Evolutionary conservation across 1,140 invertebrate species (phyloP), one percentile per base, ranked within the genome.

Genomic region (Stegodyphus dumicola): DNA sequence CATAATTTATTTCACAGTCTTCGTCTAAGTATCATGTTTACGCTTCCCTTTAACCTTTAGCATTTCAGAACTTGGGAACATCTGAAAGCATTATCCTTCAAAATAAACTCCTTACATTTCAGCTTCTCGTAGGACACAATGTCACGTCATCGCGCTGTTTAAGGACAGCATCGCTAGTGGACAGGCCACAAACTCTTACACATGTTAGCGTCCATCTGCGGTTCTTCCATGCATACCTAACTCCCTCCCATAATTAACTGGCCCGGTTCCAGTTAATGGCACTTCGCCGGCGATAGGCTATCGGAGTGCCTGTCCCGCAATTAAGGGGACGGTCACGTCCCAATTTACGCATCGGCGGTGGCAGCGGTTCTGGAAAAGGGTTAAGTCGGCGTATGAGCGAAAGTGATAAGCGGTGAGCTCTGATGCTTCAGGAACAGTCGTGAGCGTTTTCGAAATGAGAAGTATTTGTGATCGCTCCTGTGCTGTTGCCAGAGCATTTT

Each of bases 151-250:
- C 33, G 33, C 33, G 33, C 33, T 33, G 33, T 33, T 33, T 33
- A 33, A 33, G 33, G 33, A 3, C 33, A 33, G 33, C 33, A 33
- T 33, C 33, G 33, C 33, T 33, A 33, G 33, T 33, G 33, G 33
- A 33, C 33, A 33, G 33, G 33, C 33, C 33, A 33, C 33, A 33
- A 33, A 33, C 33, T 33, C 66, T 9, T 15, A 48, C 49, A 7
- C 49, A 54, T 53, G n/a, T 11, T 49, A 67, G 9, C 66, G 49
- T 78, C 48, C 69, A 18, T 51, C 53, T 33, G 6, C 65, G 15
- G 60, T 77, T 67, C 64, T 77, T 77, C 67, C 66, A 79, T 56
- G 77, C 77, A 79, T 79, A 79, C 66, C 53, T 56, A 70, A 79
- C 53, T 70, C 65, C n/a, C 33, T 17, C 51, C 13, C 64, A 49